A percentile compares a stretch with the other conserved stretches of the same genome.
These are phyloP conservation scores for Erebia palarica DNA, from an alignment of 2,888 invertebrate genomes.

Conservation along the genomic window DNA sequence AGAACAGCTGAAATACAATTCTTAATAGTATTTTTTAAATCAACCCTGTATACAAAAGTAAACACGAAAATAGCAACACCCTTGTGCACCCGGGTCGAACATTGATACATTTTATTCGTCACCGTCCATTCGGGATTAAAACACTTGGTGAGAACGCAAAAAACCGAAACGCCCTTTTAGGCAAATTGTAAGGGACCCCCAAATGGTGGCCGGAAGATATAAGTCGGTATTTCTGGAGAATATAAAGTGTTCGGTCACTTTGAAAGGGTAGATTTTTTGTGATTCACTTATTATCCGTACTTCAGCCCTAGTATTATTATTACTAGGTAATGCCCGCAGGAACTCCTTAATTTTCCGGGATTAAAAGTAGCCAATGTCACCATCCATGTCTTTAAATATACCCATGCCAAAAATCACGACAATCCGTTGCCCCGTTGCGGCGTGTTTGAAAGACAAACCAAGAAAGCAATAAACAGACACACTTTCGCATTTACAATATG, in stretches of 20 bases:
- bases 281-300: background rate
- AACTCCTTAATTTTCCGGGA: no score
- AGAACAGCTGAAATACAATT: no score
- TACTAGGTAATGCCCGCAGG: no score
- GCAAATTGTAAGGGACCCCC: constrained; percentile 11
- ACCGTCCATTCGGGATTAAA: constrained; percentile 12
- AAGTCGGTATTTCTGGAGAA: constrained; percentile 7
- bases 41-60: background rate
- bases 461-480: no score
- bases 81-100: background rate
- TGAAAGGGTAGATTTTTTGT: background rate
- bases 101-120: background rate
- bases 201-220: constrained; percentile 2
- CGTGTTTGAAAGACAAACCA: no score
- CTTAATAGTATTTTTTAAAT: no score
- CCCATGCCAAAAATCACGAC: no score
- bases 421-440: no score
- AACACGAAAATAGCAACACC: background rate
- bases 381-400: no score
- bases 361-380: no score
- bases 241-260: constrained; percentile 2
- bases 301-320: no score
- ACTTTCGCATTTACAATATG: no score
- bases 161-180: constrained; percentile 17
- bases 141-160: constrained; percentile 13